These are phyloP conservation scores for Pogonus chalceus DNA, from an alignment of 1,140 invertebrate species.

Conservation along the genomic window DNA sequence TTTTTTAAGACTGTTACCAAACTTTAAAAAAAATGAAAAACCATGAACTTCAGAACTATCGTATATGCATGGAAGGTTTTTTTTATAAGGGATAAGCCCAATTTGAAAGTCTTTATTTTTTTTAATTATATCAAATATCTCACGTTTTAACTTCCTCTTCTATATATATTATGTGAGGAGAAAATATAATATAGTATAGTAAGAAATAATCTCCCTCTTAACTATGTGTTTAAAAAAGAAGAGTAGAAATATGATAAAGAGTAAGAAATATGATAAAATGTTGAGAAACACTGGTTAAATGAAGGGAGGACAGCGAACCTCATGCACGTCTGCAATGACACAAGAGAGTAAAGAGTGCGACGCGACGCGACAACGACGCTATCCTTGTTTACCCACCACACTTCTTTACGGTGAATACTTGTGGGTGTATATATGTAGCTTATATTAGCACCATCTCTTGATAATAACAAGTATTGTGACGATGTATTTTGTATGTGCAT, in stretches of 20 bases:
- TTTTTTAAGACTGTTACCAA: no score
- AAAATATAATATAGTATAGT: no score
- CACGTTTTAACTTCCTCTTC: not conserved
- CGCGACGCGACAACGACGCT: not conserved
- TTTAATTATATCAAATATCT: not conserved
- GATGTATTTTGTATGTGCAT: slow-evolving; percentile 3
- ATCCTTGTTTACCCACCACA: not conserved
- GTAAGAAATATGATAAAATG: not conserved
- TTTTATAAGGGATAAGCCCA: no score
- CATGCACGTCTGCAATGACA: not conserved
- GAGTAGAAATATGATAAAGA: not conserved
- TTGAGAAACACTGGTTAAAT: not conserved
- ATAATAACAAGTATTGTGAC: slow-evolving; percentile 3
- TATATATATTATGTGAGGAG: no score
- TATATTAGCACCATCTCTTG: slow-evolving; percentile 6
- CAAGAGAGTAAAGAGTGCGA: not conserved
- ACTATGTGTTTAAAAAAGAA: not conserved
- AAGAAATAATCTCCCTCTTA: no score
- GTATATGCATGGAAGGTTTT: no score
- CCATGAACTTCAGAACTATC: no score
- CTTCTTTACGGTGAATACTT: not conserved
- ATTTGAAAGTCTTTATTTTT: not conserved
- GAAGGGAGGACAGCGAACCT: slow-evolving; percentile 1
- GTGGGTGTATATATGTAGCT: not conserved
- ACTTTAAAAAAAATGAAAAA: no score